Conservation (phyloP, 2,888 invertebrate genomes). For the Gortyna flavago region DNA sequence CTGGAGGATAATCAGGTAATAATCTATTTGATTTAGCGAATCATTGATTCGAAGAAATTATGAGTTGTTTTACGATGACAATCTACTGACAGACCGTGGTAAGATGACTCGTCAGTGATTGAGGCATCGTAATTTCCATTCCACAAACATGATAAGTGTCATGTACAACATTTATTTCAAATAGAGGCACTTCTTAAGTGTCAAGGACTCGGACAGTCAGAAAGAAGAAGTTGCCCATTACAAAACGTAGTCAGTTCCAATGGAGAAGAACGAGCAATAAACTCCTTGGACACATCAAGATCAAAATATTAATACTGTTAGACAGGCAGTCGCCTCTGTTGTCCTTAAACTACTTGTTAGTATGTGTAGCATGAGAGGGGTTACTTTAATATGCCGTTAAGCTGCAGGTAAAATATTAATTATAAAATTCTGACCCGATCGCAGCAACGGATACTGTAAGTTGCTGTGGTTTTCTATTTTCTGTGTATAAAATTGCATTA, state of each 20-base stretch:
- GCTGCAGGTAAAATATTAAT: not conserved
- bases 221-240: not conserved
- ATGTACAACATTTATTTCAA: not conserved
- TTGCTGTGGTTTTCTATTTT: conserved; percentile 13
- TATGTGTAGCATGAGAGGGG: too few species aligned
- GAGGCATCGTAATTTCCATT: not conserved
- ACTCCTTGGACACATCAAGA: too few species aligned
- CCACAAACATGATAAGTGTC: not conserved
- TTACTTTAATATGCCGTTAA: too few species aligned
- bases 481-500: conserved; percentile 33
- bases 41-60: conserved; percentile 13
- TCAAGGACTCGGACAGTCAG: not conserved
- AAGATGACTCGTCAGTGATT: not conserved
- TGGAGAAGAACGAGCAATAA: not conserved
- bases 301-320: not conserved
- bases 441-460: too few species aligned
- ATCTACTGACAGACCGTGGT: not conserved
- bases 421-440: not conserved
- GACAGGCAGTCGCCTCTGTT: not conserved
- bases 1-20: conserved; percentile 19
- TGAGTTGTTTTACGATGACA: not conserved
- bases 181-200: not conserved
- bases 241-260: not conserved
- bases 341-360: too few species aligned
- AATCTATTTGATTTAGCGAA: conserved; percentile 31